phyloP scores from a whole-genome alignment of 1,140 invertebrate genomes.

The Argopecten irradians region DNA sequence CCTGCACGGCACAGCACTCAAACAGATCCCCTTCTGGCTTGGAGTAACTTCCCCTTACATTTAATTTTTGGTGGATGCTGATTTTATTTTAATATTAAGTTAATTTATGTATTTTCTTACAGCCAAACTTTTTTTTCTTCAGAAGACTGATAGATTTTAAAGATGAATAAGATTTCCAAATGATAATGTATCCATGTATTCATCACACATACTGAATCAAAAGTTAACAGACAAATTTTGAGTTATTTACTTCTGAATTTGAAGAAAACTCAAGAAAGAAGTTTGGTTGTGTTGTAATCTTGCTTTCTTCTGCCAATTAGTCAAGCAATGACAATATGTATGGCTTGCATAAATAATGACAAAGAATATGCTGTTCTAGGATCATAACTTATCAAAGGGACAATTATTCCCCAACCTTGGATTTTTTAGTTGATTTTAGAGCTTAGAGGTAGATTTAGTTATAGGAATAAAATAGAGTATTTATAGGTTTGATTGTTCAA shows the following conservation, averaged over 20 bases:
- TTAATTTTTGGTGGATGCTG: constrained; percentile 22
- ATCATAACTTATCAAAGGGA: background rate
- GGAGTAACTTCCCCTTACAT: background rate
- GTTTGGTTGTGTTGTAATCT: background rate
- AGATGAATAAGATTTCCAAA: too few relatives aligned
- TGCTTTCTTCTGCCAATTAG: background rate
- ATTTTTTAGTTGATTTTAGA: too few relatives aligned
- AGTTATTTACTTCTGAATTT: too few relatives aligned
- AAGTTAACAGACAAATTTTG: too few relatives aligned
- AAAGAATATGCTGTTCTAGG: background rate
- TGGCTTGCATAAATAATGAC: background rate
- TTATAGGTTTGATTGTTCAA: too few relatives aligned
- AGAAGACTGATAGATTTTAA: background rate
- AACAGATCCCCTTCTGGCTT: constrained; percentile 19
- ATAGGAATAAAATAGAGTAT: too few relatives aligned
- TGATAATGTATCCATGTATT: too few relatives aligned
- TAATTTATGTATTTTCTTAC: background rate
- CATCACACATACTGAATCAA: too few relatives aligned
- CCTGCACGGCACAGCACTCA: background rate
- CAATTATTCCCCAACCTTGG: too few relatives aligned
- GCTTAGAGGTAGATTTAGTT: too few relatives aligned
- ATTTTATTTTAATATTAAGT: background rate
- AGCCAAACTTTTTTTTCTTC: background rate
- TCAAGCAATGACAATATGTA: background rate
- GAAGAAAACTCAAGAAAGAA: too few relatives aligned